A percentile compares a stretch with the other conserved stretches of the same genome.
phyloP scores from a whole-genome alignment of 2,113 vertebrate genomes.

The Corythaeola cristata region DNA sequence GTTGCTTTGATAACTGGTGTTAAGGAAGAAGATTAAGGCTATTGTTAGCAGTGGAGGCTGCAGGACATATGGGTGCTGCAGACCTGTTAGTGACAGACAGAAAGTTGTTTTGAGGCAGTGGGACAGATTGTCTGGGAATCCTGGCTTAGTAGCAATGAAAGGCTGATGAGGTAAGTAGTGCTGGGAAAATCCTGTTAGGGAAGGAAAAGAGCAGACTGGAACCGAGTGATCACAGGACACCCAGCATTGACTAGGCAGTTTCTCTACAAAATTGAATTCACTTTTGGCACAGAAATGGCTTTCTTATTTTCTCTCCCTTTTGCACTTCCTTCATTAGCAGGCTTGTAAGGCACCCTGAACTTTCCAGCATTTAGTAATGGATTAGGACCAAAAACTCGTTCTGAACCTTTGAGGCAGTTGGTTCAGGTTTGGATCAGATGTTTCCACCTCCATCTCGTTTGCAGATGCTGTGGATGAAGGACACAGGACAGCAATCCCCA shows the following conservation, averaged over 20 bases:
- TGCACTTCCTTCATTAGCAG: neutral
- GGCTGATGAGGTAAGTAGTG: slow-evolving; percentile 10
- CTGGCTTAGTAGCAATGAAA: slow-evolving; percentile 14
- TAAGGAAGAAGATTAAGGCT: slow-evolving; percentile 11
- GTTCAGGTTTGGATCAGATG: neutral
- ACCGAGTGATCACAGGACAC: neutral
- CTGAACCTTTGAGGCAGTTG: neutral
- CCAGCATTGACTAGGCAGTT: neutral
- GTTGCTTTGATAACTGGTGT: slow-evolving; percentile 17
- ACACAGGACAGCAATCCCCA: neutral
- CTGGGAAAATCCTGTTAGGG: slow-evolving; percentile 44
- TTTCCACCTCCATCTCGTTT: neutral
- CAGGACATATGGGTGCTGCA: slow-evolving; percentile 26
- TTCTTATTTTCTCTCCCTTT: neutral
- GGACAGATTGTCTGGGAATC: slow-evolving; percentile 47
- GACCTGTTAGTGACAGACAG: slow-evolving; percentile 15
- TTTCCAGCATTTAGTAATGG: neutral
- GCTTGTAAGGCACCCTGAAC: neutral
- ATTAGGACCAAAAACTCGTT: neutral
- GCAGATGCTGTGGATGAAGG: neutral
- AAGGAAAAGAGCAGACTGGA: neutral
- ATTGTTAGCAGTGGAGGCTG: slow-evolving; percentile 12
- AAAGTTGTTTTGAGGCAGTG: slow-evolving; percentile 30
- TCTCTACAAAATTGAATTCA: neutral
- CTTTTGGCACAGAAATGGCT: neutral